These are phyloP conservation scores for Flexamia atlantica DNA, from an alignment of 2,888 invertebrate genomes.

Conservation along the genomic window DNA sequence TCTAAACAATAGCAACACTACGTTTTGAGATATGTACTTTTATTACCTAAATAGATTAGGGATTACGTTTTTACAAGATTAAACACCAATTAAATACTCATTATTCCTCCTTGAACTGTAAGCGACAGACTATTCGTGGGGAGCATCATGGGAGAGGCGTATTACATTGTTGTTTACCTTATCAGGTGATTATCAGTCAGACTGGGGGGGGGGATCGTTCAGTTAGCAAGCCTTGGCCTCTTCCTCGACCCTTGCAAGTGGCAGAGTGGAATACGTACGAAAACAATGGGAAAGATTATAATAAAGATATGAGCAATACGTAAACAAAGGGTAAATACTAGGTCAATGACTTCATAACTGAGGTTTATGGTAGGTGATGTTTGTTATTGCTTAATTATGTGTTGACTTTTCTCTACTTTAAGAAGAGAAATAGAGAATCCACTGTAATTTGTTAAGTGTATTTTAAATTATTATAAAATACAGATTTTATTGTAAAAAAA, in stretches of 20 bases:
- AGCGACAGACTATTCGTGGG: not conserved
- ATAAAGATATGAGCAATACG: not conserved
- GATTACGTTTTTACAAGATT: too few species aligned
- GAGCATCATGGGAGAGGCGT: too few species aligned
- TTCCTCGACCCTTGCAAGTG: conserved; percentile 3
- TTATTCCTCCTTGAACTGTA: conserved; percentile 7
- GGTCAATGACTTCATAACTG: not conserved
- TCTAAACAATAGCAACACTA: too few species aligned
- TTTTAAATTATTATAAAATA: too few species aligned
- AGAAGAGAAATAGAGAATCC: too few species aligned
- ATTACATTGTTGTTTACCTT: conserved; percentile 18
- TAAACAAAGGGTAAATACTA: not conserved
- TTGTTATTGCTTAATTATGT: not conserved
- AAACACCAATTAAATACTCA: too few species aligned
- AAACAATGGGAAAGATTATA: conserved; percentile 7
- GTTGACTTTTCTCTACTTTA: too few species aligned
- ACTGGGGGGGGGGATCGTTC: not conserved
- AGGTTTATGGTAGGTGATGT: not conserved
- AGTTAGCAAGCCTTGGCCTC: not conserved
- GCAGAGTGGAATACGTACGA: not conserved
- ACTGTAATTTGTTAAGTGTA: too few species aligned
- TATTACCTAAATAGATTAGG: too few species aligned
- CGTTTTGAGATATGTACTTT: too few species aligned
- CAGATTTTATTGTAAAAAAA: too few species aligned
- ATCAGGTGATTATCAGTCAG: conserved; percentile 21